Percentiles rank a stretch among this genome's conserved stretches.
Evolutionary conservation across 2,797 vertebrate species (phyloP).

Genomic region (Bovichtus variegatus): DNA sequence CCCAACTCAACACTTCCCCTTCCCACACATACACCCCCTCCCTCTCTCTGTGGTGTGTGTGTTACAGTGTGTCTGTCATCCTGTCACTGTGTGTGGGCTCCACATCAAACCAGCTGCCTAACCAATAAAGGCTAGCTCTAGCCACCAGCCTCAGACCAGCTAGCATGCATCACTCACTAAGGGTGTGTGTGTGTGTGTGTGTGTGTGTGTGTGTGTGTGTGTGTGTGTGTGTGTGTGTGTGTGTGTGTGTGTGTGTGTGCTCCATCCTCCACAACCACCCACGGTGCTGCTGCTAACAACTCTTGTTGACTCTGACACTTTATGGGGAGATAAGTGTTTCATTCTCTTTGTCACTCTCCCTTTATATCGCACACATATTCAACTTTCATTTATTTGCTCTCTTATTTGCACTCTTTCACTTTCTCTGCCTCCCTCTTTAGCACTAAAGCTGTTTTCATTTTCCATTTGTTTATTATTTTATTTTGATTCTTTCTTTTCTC

Average conservation of each 20-base stretch:
- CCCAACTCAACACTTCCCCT: conserved; percentile 43
- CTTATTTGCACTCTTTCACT: neutral
- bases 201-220: conserved; percentile 17
- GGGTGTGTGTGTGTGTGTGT: conserved; percentile 24
- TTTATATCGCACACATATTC: conserved; percentile 20
- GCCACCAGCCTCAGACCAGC: conserved; percentile 56
- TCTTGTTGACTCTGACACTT: conserved; percentile 27
- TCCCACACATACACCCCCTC: conserved; percentile 47
- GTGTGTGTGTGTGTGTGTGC: neutral
- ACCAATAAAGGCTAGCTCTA: conserved; percentile 67
- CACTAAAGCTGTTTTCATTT: neutral
- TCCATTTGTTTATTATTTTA: neutral
- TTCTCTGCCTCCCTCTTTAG: neutral
- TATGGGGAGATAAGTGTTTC: conserved; percentile 26
- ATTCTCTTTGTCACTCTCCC: conserved; percentile 25
- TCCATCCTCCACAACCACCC: conserved; percentile 67
- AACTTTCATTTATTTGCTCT: conserved; percentile 7
- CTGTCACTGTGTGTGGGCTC: conserved; percentile 79
- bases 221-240: conserved; percentile 25
- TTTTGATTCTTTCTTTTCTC: conserved; percentile 16
- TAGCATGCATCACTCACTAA: conserved; percentile 60
- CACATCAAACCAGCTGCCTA: conserved; percentile 77
- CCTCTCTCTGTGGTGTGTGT: conserved; percentile 49
- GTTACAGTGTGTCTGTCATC: conserved; percentile 68
- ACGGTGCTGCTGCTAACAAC: conserved; percentile 51